Evolutionary conservation across 2,113 vertebrate species (phyloP).

Genomic region (Bettongia penicillata): DNA sequence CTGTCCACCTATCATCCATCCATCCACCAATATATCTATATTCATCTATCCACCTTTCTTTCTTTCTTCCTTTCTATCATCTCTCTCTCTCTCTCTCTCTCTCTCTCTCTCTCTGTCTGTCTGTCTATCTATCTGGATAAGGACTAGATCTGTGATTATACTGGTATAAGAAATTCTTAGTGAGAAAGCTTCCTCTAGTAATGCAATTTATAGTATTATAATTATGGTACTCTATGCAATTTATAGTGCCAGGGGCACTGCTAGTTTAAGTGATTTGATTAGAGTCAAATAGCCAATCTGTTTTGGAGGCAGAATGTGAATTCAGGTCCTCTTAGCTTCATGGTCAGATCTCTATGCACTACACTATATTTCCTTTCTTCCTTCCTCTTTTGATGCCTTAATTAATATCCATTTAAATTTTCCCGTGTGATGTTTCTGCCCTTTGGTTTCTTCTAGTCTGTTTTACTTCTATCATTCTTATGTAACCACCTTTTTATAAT

Average conservation of each 20-base stretch:
- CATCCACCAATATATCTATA: too few species aligned
- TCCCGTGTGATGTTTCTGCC: conserved; percentile 4
- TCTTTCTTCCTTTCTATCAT: neutral
- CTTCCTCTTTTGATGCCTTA: conserved; percentile 26
- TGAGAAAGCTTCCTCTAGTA: neutral
- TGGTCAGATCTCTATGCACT: neutral
- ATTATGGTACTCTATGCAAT: neutral
- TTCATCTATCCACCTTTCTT: too few species aligned
- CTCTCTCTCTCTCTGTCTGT: too few species aligned
- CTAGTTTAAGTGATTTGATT: neutral
- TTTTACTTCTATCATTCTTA: neutral
- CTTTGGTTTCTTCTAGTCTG: neutral
- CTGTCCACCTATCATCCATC: neutral
- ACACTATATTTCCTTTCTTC: neutral
- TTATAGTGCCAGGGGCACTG: neutral
- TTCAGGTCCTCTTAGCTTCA: neutral
- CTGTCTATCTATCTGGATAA: neutral
- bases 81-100: too few species aligned
- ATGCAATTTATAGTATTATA: neutral
- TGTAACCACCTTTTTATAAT: conserved; percentile 7
- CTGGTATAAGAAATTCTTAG: neutral
- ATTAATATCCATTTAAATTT: conserved; percentile 37
- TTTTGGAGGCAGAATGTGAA: neutral
- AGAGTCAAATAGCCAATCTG: neutral
- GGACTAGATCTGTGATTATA: neutral